phyloP scores from a whole-genome alignment of 2,797 vertebrate species.

The Rhabdomys pumilio region DNA sequence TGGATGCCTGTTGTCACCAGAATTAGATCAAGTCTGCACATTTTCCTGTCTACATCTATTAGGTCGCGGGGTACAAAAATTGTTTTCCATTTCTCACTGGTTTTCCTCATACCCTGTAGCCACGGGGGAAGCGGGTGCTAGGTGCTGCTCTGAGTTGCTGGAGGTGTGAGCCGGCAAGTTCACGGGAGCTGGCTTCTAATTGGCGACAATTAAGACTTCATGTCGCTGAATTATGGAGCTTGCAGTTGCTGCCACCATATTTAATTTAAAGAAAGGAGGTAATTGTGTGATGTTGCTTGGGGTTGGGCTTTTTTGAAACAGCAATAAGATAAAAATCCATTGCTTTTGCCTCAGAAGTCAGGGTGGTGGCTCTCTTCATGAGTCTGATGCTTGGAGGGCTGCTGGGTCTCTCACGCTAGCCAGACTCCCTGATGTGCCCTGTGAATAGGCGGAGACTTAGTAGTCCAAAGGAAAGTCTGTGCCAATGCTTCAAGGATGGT shows the following conservation, averaged over 20 bases:
- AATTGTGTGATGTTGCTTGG: rapidly evolving
- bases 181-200: not conserved
- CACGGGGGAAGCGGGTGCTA: not conserved
- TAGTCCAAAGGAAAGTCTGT: not conserved
- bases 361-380: rapidly evolving
- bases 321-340: not conserved
- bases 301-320: not conserved
- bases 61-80: not conserved
- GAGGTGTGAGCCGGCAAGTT: not conserved
- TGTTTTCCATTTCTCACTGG: not conserved
- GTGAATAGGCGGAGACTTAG: not conserved
- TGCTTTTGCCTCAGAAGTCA: not conserved
- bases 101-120: not conserved
- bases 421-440: no score
- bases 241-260: not conserved
- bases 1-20: constrained; percentile 21
- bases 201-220: not conserved
- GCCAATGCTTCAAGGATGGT: rapidly evolving
- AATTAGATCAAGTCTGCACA: constrained; percentile 67
- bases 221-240: not conserved
- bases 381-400: not conserved
- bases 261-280: not conserved
- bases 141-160: not conserved
- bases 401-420: not conserved
- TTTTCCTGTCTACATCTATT: constrained; percentile 24